phyloP scores from a whole-genome alignment of 2,888 invertebrate species.

The Lamproptera curius region DNA sequence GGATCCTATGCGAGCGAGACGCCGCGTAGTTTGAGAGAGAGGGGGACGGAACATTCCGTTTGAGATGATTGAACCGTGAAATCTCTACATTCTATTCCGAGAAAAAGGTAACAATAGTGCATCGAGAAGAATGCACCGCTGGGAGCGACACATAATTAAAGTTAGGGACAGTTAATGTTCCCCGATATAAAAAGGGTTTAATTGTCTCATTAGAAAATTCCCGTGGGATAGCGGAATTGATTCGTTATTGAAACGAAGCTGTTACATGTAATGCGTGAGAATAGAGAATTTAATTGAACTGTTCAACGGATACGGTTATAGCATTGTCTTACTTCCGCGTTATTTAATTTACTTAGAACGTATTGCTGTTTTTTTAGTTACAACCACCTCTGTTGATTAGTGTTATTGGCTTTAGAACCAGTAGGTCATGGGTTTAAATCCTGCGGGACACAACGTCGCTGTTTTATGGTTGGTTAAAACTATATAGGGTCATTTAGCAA shows the following conservation, averaged over 20 bases:
- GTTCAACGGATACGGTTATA: background rate
- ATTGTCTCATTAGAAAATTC: slow-evolving; percentile 5
- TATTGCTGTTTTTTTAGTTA: too few relatives aligned
- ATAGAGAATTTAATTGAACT: background rate
- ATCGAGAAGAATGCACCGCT: slow-evolving; percentile 24
- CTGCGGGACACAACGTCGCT: too few relatives aligned
- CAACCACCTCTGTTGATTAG: too few relatives aligned
- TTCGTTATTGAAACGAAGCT: slow-evolving; percentile 6
- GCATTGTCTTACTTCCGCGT: slow-evolving; percentile 1
- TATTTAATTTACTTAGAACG: too few relatives aligned
- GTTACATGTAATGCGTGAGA: slow-evolving; percentile 1
- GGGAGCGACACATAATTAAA: slow-evolving; percentile 6
- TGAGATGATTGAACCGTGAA: slow-evolving; percentile 70
- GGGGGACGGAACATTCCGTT: slow-evolving; percentile 49
- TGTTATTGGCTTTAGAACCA: too few relatives aligned
- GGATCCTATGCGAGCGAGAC: slow-evolving; percentile 58
- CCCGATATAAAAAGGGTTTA: background rate
- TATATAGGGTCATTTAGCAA: too few relatives aligned
- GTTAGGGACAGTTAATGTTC: slow-evolving; percentile 4
- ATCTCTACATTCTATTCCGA: slow-evolving; percentile 68
- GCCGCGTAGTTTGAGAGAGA: slow-evolving; percentile 25
- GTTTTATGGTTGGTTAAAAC: too few relatives aligned
- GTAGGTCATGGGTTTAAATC: too few relatives aligned
- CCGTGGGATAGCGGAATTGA: slow-evolving; percentile 14
- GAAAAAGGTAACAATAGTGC: slow-evolving; percentile 60